Evolutionary conservation across 2,888 invertebrate genomes (phyloP).

Genomic region (Philopedon plagiatum): DNA sequence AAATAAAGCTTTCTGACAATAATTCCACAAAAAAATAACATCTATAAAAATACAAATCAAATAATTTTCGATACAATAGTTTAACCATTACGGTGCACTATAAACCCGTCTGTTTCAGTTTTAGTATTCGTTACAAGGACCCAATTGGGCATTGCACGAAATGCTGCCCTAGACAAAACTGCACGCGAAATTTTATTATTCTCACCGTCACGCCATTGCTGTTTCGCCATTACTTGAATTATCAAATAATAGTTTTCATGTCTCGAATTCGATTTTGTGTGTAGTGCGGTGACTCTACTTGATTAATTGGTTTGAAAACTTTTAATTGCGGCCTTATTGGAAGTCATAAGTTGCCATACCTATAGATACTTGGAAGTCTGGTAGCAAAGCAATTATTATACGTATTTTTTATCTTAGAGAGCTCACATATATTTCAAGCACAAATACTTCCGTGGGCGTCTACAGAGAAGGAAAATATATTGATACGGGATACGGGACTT

Average conservation of each 20-base stretch:
- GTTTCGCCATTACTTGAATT: constrained; percentile 42
- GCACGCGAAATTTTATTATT: constrained; percentile 48
- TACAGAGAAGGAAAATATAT: too few relatives aligned
- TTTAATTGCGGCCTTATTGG: not conserved
- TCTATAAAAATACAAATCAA: not conserved
- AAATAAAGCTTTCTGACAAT: too few relatives aligned
- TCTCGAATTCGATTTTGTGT: constrained; percentile 36
- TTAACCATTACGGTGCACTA: not conserved
- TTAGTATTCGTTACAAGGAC: constrained; percentile 42
- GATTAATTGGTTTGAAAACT: constrained; percentile 24
- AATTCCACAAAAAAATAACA: not conserved
- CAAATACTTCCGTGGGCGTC: too few relatives aligned
- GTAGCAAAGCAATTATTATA: too few relatives aligned
- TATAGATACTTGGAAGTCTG: too few relatives aligned
- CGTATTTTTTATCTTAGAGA: too few relatives aligned
- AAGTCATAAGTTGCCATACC: not conserved
- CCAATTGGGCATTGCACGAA: constrained; percentile 42
- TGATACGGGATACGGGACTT: too few relatives aligned
- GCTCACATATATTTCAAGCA: too few relatives aligned
- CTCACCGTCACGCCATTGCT: constrained; percentile 45
- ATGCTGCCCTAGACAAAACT: constrained; percentile 34
- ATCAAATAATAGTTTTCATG: constrained; percentile 47
- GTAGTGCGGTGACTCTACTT: constrained; percentile 3
- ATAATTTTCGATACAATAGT: not conserved
- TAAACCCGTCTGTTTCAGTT: constrained; percentile 32